These are phyloP conservation scores for Coluber constrictor DNA, from an alignment of 2,797 vertebrate genomes.

Conservation along the genomic window DNA sequence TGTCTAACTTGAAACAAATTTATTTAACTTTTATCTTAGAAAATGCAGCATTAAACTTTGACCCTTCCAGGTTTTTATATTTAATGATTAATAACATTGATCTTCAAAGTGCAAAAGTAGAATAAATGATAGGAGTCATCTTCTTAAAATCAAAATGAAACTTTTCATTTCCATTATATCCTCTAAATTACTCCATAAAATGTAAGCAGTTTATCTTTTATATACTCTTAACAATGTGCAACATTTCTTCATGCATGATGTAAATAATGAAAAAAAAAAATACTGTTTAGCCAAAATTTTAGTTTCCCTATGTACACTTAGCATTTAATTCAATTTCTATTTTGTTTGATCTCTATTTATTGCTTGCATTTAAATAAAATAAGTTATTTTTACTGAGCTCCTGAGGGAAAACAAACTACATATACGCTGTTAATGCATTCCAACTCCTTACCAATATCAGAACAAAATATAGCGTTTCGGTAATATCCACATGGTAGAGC, in stretches of 20 bases:
- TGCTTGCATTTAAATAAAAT: constrained; percentile 79
- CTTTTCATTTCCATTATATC: constrained; percentile 47
- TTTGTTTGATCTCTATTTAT: constrained; percentile 68
- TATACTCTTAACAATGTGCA: constrained; percentile 58
- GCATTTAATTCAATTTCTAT: constrained; percentile 66
- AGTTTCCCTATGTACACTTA: constrained; percentile 61
- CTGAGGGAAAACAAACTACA: constrained; percentile 70
- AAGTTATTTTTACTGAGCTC: constrained; percentile 72
- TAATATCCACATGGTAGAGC: background rate
- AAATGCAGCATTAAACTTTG: constrained; percentile 71
- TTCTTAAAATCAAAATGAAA: constrained; percentile 58
- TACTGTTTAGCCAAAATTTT: constrained; percentile 53
- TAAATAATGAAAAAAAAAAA: constrained; percentile 64
- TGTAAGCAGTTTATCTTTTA: constrained; percentile 59
- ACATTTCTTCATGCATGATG: constrained; percentile 55
- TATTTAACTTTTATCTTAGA: constrained; percentile 62
- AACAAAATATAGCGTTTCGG: constrained; percentile 26
- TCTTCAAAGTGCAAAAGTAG: constrained; percentile 74
- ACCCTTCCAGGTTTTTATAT: constrained; percentile 55
- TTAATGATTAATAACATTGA: constrained; percentile 51
- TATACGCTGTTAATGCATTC: constrained; percentile 46
- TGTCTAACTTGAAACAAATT: constrained; percentile 55
- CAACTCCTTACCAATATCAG: constrained; percentile 52
- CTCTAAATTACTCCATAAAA: constrained; percentile 49
- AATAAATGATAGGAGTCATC: constrained; percentile 63